A percentile compares a stretch with the other conserved stretches of the same genome.
These are phyloP conservation scores for Cariama cristata DNA, from an alignment of 2,113 vertebrate species.

Conservation along the genomic window DNA sequence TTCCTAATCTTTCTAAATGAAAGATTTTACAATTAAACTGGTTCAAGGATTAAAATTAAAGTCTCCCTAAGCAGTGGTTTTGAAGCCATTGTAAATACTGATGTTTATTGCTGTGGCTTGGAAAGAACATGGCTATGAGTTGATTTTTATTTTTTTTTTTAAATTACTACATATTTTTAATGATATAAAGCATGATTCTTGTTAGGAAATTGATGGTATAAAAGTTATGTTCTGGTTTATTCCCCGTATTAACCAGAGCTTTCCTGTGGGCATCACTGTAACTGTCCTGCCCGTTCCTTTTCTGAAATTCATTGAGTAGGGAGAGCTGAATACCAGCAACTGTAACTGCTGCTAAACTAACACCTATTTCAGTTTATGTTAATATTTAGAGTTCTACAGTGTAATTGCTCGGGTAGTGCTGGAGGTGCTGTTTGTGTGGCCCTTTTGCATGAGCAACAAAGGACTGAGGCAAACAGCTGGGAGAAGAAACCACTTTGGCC, in stretches of 20 bases:
- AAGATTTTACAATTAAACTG: not conserved
- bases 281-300: not conserved
- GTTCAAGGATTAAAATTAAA: not conserved
- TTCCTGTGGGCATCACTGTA: not conserved
- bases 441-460: not conserved
- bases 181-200: not conserved
- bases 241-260: not conserved
- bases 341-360: not conserved
- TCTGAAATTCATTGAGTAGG: not conserved
- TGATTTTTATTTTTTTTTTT: not conserved
- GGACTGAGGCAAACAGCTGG: not conserved
- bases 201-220: not conserved
- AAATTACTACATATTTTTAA: not conserved
- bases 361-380: no score
- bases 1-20: not conserved
- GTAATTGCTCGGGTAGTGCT: not conserved
- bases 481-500: not conserved
- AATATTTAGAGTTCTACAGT: not conserved
- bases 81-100: not conserved
- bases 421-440: not conserved
- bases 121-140: not conserved
- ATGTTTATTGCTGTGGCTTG: not conserved
- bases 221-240: not conserved
- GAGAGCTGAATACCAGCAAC: not conserved
- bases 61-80: not conserved